Evolutionary conservation across 2,888 invertebrate genomes (phyloP).

Genomic region (Rhimphoctona megacephalus): DNA sequence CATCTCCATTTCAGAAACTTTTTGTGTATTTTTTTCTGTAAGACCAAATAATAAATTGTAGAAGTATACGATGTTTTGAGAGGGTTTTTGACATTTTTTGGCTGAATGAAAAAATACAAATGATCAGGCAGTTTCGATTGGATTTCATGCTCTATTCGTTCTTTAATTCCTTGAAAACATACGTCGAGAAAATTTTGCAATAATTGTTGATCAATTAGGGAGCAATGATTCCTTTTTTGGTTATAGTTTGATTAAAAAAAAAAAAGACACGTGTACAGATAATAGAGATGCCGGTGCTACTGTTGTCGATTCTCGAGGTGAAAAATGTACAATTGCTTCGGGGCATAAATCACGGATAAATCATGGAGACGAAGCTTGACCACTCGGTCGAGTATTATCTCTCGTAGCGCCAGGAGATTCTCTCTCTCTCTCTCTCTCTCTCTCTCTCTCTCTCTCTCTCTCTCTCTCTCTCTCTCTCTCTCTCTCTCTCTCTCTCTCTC

Average conservation of each 20-base stretch:
- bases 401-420: constrained; percentile 62
- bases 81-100: not conserved
- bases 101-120: not conserved
- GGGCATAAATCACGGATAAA: constrained; percentile 60
- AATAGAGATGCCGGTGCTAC: constrained; percentile 38
- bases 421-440: constrained; percentile 36
- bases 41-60: too few species aligned
- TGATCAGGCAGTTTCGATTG: not conserved
- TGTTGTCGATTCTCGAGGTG: constrained; percentile 37
- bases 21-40: too few species aligned
- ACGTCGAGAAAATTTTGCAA: not conserved
- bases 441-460: not conserved
- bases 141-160: too few species aligned
- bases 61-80: not conserved
- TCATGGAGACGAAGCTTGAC: constrained; percentile 44
- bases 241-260: not conserved
- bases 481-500: constrained; percentile 9
- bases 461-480: too few species aligned
- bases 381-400: constrained; percentile 52
- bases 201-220: not conserved
- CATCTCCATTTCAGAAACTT: not conserved
- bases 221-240: not conserved
- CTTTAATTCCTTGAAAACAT: too few species aligned
- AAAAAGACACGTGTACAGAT: constrained; percentile 18
- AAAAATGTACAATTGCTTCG: constrained; percentile 43